A percentile compares a stretch with the other conserved stretches of the same genome.
phyloP scores from a whole-genome alignment of 1,140 invertebrate species.

The Apis mellifera region DNA sequence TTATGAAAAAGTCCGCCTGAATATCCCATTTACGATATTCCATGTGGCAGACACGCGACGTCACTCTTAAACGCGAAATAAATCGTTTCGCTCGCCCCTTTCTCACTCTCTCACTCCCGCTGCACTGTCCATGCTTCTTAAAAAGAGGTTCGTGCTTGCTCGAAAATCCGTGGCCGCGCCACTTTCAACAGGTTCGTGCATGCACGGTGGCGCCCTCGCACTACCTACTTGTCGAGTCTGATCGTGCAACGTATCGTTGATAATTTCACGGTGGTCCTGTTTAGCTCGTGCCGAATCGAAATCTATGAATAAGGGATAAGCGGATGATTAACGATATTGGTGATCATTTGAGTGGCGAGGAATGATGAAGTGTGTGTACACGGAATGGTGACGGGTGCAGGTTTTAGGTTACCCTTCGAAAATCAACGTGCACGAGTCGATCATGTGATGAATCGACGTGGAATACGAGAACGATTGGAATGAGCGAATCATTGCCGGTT shows the following conservation, averaged over 20 bases:
- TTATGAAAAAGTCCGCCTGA: conserved; percentile 31
- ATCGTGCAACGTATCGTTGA: background rate
- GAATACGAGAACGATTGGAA: background rate
- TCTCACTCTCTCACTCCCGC: too few species aligned
- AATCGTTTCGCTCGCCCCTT: background rate
- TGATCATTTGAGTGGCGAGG: conserved; percentile 6
- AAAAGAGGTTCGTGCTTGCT: background rate
- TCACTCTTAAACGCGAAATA: conserved; percentile 39
- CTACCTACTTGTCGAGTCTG: background rate
- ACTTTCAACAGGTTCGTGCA: conserved; percentile 2
- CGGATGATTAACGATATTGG: conserved; percentile 14
- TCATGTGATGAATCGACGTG: background rate
- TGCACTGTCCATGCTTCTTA: too few species aligned
- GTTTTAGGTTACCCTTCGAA: conserved; percentile 9
- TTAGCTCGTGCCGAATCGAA: background rate
- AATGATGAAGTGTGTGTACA: background rate
- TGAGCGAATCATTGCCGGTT: background rate
- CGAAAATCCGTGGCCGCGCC: background rate
- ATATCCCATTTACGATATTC: conserved; percentile 39
- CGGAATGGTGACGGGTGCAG: too few species aligned
- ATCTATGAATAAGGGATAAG: conserved; percentile 25
- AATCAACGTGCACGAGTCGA: background rate
- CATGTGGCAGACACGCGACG: conserved; percentile 34
- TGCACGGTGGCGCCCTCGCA: background rate
- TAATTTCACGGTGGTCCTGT: conserved; percentile 1